Conservation (phyloP, 1,140 invertebrate genomes). For the Microplitis demolitor region DNA sequence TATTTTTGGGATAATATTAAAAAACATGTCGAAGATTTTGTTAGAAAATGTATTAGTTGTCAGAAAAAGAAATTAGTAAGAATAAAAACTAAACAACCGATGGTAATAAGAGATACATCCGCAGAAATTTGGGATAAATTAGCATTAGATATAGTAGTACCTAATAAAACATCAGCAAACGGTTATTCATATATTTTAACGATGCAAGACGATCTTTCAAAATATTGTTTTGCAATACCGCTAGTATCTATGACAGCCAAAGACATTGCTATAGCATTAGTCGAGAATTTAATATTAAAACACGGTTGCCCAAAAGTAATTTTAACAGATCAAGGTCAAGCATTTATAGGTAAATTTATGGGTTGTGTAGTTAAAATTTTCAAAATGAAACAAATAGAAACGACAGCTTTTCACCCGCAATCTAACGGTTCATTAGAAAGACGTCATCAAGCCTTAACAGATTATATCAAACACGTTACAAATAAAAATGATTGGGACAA, state of each 20-base stretch:
- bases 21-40: constrained; percentile 26
- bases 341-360: constrained; percentile 35
- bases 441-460: constrained; percentile 31
- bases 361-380: constrained; percentile 34
- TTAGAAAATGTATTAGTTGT: constrained; percentile 25
- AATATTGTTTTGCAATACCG: constrained; percentile 34
- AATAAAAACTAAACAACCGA: constrained; percentile 6
- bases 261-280: constrained; percentile 33
- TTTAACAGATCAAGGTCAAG: constrained; percentile 38
- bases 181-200: constrained; percentile 29
- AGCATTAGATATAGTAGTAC: constrained; percentile 29
- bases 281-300: constrained; percentile 32
- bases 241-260: constrained; percentile 31
- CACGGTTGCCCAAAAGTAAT: constrained; percentile 38
- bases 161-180: constrained; percentile 10
- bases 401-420: constrained; percentile 35
- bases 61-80: constrained; percentile 27
- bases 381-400: constrained; percentile 32
- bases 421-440: constrained; percentile 36
- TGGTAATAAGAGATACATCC: constrained; percentile 29
- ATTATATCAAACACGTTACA: constrained; percentile 38
- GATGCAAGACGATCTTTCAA: constrained; percentile 42
- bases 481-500: constrained; percentile 46
- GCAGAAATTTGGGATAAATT: constrained; percentile 27
- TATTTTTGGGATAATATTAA: constrained; percentile 29